Base-by-base conservation (phyloP, 2,888 invertebrate genomes). In the Emmelina monodactyla region DNA sequence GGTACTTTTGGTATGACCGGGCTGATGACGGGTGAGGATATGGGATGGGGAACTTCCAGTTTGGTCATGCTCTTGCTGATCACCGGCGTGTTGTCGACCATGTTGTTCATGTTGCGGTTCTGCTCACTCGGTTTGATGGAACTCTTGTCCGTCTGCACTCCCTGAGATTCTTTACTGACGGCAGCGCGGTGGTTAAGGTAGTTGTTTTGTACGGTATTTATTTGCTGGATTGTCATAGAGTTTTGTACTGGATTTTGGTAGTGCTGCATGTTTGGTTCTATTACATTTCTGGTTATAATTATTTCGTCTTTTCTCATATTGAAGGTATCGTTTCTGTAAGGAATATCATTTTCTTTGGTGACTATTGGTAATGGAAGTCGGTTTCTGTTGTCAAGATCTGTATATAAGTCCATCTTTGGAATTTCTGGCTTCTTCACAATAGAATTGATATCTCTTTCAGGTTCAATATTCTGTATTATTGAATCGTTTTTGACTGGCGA, bases 21-120 rank as follows among this genome's bases (percentile, higher is more conserved):
- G 41, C 63, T 79, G 37, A 79, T 72, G 10, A 76, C 75, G 2
- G 81, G 80, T 1, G 81, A 80, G 0, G 79, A 69, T 37, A 79
- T 80, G 0, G 80, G 79, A 49, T 76, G 72, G 14, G 80, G 79
- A 16, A 79, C 75, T 61, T 79, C 79, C 36, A 81, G 42, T 49
- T 80, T 81, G 0, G 75, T 72, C 1, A 66, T 58, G 33, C 49
- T 56, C 50, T 72, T 75, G 40, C 70, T 72, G 12, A 73, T 63
- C 2, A 69, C 64, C 14, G 73, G 67, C 1, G 62, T 45, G 0
- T 58, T 40, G 12, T 76, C 76, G 0, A 63, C 43, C 41, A 63
- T 56, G 36, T 50, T 64, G 41, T 57, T 64, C 15, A 63, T 56
- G 0, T 58, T 47, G 31, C 73, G 57, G 34, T 58, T 66, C 0